Percentiles rank a stretch among this genome's conserved stretches.
Conservation (phyloP, 1,140 invertebrate species). For the Drosophila littoralis region DNA sequence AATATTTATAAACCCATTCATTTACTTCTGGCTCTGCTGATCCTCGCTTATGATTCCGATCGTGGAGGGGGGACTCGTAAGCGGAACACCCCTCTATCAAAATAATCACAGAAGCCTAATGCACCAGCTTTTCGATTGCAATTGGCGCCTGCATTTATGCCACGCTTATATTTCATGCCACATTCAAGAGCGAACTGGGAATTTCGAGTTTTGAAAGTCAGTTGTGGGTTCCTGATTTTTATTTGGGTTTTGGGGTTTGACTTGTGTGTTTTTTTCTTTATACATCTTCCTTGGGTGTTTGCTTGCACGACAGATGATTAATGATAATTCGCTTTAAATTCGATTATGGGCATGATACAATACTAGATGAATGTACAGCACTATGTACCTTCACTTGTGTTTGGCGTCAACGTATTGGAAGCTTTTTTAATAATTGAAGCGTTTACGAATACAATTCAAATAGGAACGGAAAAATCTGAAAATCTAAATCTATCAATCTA, state of each 20-base stretch:
- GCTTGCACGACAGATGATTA: constrained; percentile 55
- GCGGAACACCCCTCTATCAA: constrained; percentile 31
- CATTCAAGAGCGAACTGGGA: constrained; percentile 16
- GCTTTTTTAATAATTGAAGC: neutral
- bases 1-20: constrained; percentile 83
- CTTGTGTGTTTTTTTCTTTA: constrained; percentile 16
- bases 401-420: neutral
- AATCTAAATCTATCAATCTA: too few species aligned
- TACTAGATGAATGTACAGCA: neutral
- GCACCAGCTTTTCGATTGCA: constrained; percentile 45
- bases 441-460: neutral
- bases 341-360: constrained; percentile 58
- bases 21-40: constrained; percentile 29
- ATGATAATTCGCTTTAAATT: constrained; percentile 70
- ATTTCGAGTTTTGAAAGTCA: constrained; percentile 17
- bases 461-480: neutral
- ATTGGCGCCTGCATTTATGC: constrained; percentile 77
- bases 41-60: constrained; percentile 35
- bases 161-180: constrained; percentile 61
- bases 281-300: constrained; percentile 49
- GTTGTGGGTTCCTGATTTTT: constrained; percentile 14
- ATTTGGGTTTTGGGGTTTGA: neutral
- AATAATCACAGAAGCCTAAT: constrained; percentile 47
- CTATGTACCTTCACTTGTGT: constrained; percentile 11
- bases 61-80: neutral